These are phyloP conservation scores for Idris sp. DNA, from an alignment of 1,140 invertebrate species.

Conservation along the genomic window DNA sequence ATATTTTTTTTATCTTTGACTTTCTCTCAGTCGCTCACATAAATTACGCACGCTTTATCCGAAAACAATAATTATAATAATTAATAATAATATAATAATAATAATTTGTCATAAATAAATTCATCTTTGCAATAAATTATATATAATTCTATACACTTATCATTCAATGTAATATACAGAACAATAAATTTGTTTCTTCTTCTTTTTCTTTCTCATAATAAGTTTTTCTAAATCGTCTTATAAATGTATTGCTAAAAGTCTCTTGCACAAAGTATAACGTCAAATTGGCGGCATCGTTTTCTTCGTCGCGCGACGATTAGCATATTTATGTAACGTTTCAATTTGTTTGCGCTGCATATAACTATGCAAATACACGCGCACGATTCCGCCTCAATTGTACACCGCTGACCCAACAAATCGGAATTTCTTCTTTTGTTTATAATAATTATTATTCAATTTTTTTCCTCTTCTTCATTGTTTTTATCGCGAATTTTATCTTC, in stretches of 20 bases:
- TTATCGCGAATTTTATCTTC: no score
- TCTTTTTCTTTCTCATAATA: conserved; percentile 12
- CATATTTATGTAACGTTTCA: conserved; percentile 14
- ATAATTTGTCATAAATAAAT: conserved; percentile 50
- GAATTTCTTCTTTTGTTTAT: no score
- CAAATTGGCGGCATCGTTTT: conserved; percentile 28
- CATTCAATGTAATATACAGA: conserved; percentile 50
- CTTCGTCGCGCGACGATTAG: conserved; percentile 4
- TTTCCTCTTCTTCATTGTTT: no score
- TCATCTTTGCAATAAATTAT: conserved; percentile 50
- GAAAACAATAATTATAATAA: no score
- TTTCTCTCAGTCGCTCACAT: conserved; percentile 25
- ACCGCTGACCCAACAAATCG: conserved; percentile 19
- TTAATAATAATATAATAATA: no score
- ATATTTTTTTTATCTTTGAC: conserved; percentile 16
- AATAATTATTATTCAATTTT: no score
- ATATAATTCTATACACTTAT: conserved; percentile 52
- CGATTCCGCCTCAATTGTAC: conserved; percentile 25
- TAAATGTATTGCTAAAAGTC: conserved; percentile 47
- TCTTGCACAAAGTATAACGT: conserved; percentile 40
- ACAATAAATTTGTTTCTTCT: conserved; percentile 29
- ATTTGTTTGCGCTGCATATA: conserved; percentile 7
- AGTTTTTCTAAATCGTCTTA: conserved; percentile 28
- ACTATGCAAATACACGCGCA: conserved; percentile 8
- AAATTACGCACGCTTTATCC: conserved; percentile 21